phyloP scores from a whole-genome alignment of 2,113 vertebrate species.

The Eira barbara region DNA sequence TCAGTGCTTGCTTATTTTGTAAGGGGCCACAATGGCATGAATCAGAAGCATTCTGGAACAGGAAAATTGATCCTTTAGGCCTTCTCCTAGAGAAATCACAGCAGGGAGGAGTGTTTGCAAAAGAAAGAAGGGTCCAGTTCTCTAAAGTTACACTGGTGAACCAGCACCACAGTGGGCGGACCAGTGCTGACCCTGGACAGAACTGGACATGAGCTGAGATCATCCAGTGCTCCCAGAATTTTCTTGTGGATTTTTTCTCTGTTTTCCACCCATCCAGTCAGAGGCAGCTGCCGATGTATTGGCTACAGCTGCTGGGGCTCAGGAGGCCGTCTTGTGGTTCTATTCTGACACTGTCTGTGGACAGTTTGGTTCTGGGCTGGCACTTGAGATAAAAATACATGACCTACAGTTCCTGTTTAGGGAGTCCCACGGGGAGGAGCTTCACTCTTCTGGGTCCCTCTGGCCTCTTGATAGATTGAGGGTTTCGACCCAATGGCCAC shows the following conservation, averaged over 20 bases:
- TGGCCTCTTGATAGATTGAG: neutral
- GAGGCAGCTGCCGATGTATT: neutral
- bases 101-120: neutral
- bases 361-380: neutral
- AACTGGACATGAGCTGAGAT: neutral
- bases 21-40: neutral
- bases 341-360: neutral
- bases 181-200: neutral
- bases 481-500: neutral
- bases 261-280: neutral
- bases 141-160: neutral
- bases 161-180: rapidly evolving
- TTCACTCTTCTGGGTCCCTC: neutral
- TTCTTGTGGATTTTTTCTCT: neutral
- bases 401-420: neutral
- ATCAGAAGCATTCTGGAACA: neutral
- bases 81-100: neutral
- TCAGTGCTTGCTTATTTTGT: neutral
- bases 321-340: neutral
- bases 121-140: neutral
- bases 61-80: neutral
- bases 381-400: neutral
- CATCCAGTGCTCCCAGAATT: neutral
- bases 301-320: neutral
- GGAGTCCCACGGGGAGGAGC: neutral